Base-by-base conservation (phyloP, 2,113 vertebrate species). In the Malaclemys terrapin region DNA sequence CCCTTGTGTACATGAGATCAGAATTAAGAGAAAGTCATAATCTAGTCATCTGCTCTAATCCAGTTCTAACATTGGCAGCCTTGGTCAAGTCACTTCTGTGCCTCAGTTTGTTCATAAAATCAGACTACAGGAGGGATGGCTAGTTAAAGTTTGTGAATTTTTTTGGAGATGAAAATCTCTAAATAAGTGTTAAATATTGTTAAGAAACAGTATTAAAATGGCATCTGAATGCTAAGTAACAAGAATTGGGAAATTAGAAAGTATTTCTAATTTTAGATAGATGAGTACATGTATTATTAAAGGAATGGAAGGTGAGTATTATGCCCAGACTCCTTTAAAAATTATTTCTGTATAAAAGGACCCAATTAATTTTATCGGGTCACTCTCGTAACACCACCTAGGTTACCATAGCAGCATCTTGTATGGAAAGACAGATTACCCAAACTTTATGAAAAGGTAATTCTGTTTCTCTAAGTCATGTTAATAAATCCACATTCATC, bases 401-500 rank as follows among this genome's bases (percentile, higher is more conserved):
- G 92, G 93, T 96, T 94, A 92, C 84, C 87, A 95, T 90, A 89
- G 94, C 81, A 94, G 90, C 82, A 93, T 96, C 94, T 91, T 89
- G 93, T 92, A 93, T 87, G 94, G 96, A 95, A 97, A 97, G 78
- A 95, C 88, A 96, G 84, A 97, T 94, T 91, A 95, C 56, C 49
- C 82, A 88, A 92, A 89, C 76, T 85, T 96, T 93, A 96, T 87
- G 91, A 94, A 97, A 95, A 97, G 93, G 95, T 97, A 97, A 97
- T 98, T 97, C 91, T 95, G 82, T 91, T 97, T 97, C 88, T 95
- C 91, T 98, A 96, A 97, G 85, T 97, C 96, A 98, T 80, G 49
- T 75, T 81, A 95, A 95, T 97, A 98, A 98, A 97, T 96, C 85
- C 89, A 93, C 84, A 88, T 82, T 96, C 89, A 72, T 87, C 50